phyloP scores from a whole-genome alignment of 2,113 vertebrate species.

The Phycodurus eques region DNA sequence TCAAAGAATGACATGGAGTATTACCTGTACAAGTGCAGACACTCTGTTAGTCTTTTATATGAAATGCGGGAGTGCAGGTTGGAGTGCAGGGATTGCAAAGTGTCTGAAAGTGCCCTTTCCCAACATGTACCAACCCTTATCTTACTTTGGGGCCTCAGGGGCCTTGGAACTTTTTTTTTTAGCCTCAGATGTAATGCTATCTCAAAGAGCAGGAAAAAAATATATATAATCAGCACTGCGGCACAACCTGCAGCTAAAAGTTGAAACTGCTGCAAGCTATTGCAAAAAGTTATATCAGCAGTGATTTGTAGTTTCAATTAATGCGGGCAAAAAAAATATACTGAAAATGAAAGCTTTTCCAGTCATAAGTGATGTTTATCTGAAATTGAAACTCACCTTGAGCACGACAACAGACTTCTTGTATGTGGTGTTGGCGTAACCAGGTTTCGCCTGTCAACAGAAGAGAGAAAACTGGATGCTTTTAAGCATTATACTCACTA shows the following conservation, averaged over 20 bases:
- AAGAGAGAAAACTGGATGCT: conserved; percentile 19
- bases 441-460: conserved; percentile 30
- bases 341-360: neutral
- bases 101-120: neutral
- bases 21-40: neutral
- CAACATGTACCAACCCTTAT: conserved; percentile 4
- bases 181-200: neutral
- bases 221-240: neutral
- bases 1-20: neutral
- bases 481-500: neutral
- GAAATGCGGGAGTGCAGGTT: neutral
- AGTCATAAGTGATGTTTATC: neutral
- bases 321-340: neutral
- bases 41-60: neutral
- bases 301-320: neutral
- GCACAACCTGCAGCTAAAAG: neutral
- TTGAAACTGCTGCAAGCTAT: conserved; percentile 4
- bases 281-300: neutral
- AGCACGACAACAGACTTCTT: conserved; percentile 22
- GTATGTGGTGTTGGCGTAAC: conserved; percentile 8
- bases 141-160: neutral
- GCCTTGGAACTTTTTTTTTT: neutral
- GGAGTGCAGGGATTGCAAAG: neutral
- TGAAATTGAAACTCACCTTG: conserved; percentile 37
- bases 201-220: neutral